Conservation (phyloP, 2,888 invertebrate species). For the Flabesymbios commensalis region DNA sequence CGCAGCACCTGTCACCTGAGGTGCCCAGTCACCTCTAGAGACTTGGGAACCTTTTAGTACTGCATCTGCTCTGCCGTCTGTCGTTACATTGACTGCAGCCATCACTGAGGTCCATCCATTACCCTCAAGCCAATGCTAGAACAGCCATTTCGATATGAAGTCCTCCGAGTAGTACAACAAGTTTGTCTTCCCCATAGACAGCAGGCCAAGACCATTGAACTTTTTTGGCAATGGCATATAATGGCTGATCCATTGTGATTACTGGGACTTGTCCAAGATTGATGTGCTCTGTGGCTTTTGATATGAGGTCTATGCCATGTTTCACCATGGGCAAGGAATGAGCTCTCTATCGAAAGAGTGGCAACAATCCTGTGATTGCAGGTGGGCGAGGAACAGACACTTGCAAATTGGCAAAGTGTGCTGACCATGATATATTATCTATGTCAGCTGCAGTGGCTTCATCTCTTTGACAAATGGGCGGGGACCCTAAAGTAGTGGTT, state of each 20-base stretch:
- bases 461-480: background rate
- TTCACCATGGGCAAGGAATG: slow-evolving; percentile 21
- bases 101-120: slow-evolving; percentile 11
- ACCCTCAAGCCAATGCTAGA: slow-evolving; percentile 7
- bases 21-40: background rate
- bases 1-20: slow-evolving; percentile 4
- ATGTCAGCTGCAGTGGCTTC: slow-evolving; percentile 5
- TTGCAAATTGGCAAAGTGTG: slow-evolving; percentile 13
- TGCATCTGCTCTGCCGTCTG: slow-evolving; percentile 1
- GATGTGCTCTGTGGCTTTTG: background rate
- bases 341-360: slow-evolving; percentile 16
- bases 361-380: slow-evolving; percentile 6
- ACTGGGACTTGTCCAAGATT: slow-evolving; percentile 12
- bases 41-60: background rate
- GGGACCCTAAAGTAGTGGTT: no score
- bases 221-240: slow-evolving; percentile 11
- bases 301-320: slow-evolving; percentile 11
- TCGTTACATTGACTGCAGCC: background rate
- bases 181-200: slow-evolving; percentile 14
- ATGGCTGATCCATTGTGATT: slow-evolving; percentile 5
- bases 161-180: slow-evolving; percentile 12
- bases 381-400: background rate
- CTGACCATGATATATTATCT: slow-evolving; percentile 15
- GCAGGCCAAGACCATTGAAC: slow-evolving; percentile 13
- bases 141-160: slow-evolving; percentile 17